phyloP scores from a whole-genome alignment of 1,140 invertebrate species.

The Pygmarrhopalites habei region DNA sequence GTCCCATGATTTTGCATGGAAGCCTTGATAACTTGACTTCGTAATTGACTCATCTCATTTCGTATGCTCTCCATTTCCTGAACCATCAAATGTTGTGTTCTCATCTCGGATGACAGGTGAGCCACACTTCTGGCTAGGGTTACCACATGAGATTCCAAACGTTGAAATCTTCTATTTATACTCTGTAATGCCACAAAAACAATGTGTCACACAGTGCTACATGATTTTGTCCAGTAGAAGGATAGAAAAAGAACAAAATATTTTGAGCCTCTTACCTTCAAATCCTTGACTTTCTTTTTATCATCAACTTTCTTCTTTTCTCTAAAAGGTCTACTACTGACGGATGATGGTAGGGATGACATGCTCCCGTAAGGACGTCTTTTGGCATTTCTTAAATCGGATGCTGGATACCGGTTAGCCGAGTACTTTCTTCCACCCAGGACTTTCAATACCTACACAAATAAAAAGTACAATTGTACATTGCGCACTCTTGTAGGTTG shows the following conservation, averaged over 20 bases:
- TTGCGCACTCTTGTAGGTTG: background rate
- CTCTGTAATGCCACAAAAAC: conserved; percentile 49
- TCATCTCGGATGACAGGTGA: conserved; percentile 84
- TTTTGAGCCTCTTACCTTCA: conserved; percentile 56
- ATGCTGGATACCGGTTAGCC: conserved; percentile 50
- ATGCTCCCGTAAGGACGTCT: conserved; percentile 61
- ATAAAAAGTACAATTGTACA: background rate
- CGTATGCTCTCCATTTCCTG: conserved; percentile 80
- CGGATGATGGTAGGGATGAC: conserved; percentile 73
- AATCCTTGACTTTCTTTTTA: conserved; percentile 65
- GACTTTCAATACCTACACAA: conserved; percentile 62
- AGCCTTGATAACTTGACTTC: conserved; percentile 50
- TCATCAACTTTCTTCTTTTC: conserved; percentile 52
- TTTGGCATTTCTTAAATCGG: conserved; percentile 55
- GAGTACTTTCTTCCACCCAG: conserved; percentile 59
- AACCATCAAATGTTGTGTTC: conserved; percentile 80
- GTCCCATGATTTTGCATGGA: conserved; percentile 34
- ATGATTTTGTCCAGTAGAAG: no score
- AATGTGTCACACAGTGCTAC: no score
- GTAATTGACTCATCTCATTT: conserved; percentile 69
- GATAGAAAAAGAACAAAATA: no score
- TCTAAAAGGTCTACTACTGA: conserved; percentile 61
- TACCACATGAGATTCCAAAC: conserved; percentile 84
- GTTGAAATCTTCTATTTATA: conserved; percentile 78
- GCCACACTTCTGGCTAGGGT: conserved; percentile 85